phyloP scores from a whole-genome alignment of 2,797 vertebrate species.

The Novumbra hubbsi region DNA sequence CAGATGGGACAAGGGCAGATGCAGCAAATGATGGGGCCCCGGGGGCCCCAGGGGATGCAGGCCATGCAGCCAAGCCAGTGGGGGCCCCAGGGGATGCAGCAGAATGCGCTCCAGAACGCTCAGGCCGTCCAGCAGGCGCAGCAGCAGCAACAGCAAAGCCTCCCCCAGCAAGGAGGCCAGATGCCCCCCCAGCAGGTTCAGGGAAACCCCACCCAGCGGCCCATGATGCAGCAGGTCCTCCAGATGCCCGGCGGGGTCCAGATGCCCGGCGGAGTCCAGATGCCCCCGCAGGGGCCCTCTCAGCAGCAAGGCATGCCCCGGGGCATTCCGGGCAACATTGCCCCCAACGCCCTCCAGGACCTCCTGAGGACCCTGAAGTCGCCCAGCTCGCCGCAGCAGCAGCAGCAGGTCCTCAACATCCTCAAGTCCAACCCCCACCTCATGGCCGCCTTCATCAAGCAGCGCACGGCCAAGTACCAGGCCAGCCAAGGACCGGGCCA shows the following conservation, averaged over 20 bases:
- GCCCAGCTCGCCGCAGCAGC: slow-evolving; percentile 94
- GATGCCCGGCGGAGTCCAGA: slow-evolving; percentile 46
- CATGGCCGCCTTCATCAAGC: slow-evolving; percentile 99
- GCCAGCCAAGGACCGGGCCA: slow-evolving; percentile 79
- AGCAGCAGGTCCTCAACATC: slow-evolving; percentile 97
- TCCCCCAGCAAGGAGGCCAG: slow-evolving; percentile 58
- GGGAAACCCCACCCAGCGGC: slow-evolving; percentile 62
- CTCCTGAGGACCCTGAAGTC: slow-evolving; percentile 94
- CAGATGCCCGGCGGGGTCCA: slow-evolving; percentile 50
- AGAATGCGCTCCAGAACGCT: slow-evolving; percentile 31
- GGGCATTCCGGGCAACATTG: slow-evolving; percentile 82
- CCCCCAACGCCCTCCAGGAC: slow-evolving; percentile 91
- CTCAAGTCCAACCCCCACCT: slow-evolving; percentile 98
- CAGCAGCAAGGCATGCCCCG: slow-evolving; percentile 79
- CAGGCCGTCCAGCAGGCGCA: slow-evolving; percentile 43
- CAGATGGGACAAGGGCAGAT: slow-evolving; percentile 58
- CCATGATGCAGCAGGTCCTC: slow-evolving; percentile 71
- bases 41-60: slow-evolving; percentile 84
- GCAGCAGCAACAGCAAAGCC: slow-evolving; percentile 42
- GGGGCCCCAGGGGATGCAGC: slow-evolving; percentile 79
- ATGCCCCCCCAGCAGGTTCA: slow-evolving; percentile 66
- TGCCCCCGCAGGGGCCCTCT: slow-evolving; percentile 70
- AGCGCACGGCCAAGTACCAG: slow-evolving; percentile 95
- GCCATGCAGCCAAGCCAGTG: slow-evolving; percentile 86
- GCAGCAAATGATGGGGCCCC: slow-evolving; percentile 83